Evolutionary conservation across 2,888 invertebrate genomes (phyloP), one percentile per base, ranked within the genome.

Genomic region (Ophonus ardosiacus): DNA sequence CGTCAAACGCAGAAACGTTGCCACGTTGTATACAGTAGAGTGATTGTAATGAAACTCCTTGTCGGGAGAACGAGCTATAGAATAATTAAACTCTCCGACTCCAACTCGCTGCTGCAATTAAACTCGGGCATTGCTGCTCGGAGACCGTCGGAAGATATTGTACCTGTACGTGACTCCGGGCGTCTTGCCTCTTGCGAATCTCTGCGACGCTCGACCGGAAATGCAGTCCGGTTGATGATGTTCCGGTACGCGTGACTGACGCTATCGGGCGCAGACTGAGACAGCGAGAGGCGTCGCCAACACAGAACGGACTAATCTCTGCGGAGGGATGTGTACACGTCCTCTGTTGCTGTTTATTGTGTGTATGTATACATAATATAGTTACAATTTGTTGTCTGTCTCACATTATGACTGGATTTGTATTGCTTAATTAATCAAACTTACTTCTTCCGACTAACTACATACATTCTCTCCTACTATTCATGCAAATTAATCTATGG

Each of bases 31-130:
- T 81, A 65, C 81, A 65, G 81, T 56, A 56, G 81, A 81, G 51
- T 51, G 83, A 83, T 83, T 83, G 74, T 83, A 83, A 83, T 83
- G 83, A 83, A 83, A 83, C 71, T 59, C 83, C 83, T 83, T 83
- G 83, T 83, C 83, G 38, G 15, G 24, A 71, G 83, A 76, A 83
- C 65, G 65, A 84, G 78, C 84, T 65, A 84, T 84, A 84, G 84
- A 84, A 84, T 84, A 84, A 84, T 84, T 84, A 84, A 84, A 84
- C 43, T 84, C 78, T 7, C 31, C 40, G 84, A 84, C 78, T 7
- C 31, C 40, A 65, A 84, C 65, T 74, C 82, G 38, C 38, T 51
- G 76, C 76, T 78, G 84, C 84, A 84, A 84, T 84, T 84, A 84
- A 84, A 83, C 24, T 82, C 68, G 6, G 68, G 57, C 57, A 61